phyloP scores from a whole-genome alignment of 1,140 invertebrate species.

The Penaeus vannamei region DNA sequence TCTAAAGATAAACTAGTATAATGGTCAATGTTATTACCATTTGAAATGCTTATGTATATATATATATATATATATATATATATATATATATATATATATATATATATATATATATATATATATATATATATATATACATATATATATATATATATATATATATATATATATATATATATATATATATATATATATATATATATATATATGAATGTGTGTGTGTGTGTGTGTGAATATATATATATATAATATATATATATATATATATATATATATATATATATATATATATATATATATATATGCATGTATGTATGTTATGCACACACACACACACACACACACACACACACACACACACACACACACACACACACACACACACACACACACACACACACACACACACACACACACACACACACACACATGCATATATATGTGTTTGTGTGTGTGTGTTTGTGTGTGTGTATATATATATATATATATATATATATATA shows the following conservation, averaged over 20 bases:
- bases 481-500: constrained; percentile 3
- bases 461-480: neutral
- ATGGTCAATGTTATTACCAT: too few relatives aligned
- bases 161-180: constrained; percentile 3
- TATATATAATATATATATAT: constrained; percentile 24
- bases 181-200: neutral
- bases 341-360: neutral
- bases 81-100: constrained; percentile 22
- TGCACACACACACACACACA: neutral
- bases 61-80: constrained; percentile 32
- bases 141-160: constrained; percentile 5
- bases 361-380: neutral
- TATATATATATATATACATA: constrained; percentile 23
- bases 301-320: constrained; percentile 8
- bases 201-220: neutral
- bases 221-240: neutral
- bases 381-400: neutral
- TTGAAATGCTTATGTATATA: too few relatives aligned
- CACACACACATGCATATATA: neutral
- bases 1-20: too few relatives aligned
- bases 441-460: neutral
- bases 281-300: constrained; percentile 34
- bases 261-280: constrained; percentile 26
- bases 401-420: neutral
- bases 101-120: constrained; percentile 6